Conservation (phyloP, 2,113 vertebrate species). For the Sinocyclocheilus rhinocerous region DNA sequence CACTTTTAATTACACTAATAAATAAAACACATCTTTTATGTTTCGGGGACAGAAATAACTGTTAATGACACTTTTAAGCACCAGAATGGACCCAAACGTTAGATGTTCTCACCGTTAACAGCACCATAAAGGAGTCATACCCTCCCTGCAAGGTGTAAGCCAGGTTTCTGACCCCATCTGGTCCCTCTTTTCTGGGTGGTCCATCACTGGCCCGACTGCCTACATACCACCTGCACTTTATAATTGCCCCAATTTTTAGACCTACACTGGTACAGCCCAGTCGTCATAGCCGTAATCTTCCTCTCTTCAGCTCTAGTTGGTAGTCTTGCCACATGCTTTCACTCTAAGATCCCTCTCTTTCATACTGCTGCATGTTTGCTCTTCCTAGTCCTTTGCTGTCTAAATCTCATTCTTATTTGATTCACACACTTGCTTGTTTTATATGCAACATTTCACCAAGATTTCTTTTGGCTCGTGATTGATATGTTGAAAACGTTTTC, state of each 20-base stretch:
- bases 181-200: too few relatives aligned
- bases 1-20: constrained; percentile 7
- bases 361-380: constrained; percentile 32
- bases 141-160: too few relatives aligned
- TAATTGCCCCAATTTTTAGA: background rate
- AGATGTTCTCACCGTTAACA: background rate
- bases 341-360: background rate
- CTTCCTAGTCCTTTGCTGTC: background rate
- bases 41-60: background rate
- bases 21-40: background rate
- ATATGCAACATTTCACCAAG: background rate
- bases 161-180: too few relatives aligned
- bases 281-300: constrained; percentile 4
- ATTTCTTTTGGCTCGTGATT: background rate
- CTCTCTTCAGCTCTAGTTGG: constrained; percentile 10
- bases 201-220: too few relatives aligned
- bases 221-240: constrained; percentile 5
- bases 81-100: background rate
- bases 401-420: background rate
- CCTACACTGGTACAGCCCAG: background rate
- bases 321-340: background rate
- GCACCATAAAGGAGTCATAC: background rate
- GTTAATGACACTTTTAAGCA: background rate
- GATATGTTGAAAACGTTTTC: background rate
- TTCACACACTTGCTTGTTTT: background rate